Conservation (phyloP, 2,113 vertebrate genomes). For the Oostethus manadensis region DNA sequence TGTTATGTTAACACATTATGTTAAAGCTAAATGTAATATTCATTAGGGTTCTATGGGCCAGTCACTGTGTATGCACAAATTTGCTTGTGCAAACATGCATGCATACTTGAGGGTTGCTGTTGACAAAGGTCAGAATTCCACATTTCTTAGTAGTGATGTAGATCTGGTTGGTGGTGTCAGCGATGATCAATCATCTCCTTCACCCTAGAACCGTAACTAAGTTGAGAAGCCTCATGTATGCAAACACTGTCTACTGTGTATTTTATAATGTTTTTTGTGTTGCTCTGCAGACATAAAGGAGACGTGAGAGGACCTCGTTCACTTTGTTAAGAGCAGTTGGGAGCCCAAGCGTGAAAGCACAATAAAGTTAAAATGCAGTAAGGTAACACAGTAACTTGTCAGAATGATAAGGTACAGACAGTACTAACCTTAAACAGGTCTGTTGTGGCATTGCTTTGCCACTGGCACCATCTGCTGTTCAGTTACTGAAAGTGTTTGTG, state of each 20-base stretch:
- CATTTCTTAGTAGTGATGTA: background rate
- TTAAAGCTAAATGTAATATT: slow-evolving; percentile 10
- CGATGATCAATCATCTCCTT: slow-evolving; percentile 79
- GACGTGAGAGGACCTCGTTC: slow-evolving; percentile 73
- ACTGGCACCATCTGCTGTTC: slow-evolving; percentile 50
- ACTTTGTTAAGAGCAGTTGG: slow-evolving; percentile 69
- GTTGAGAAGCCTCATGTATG: slow-evolving; percentile 72
- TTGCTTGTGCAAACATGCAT: too few relatives aligned
- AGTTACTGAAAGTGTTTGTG: background rate
- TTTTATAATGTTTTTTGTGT: slow-evolving; percentile 5
- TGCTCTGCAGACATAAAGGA: slow-evolving; percentile 6
- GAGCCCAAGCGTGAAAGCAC: slow-evolving; percentile 56
- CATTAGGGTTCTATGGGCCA: background rate
- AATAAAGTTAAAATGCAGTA: slow-evolving; percentile 12
- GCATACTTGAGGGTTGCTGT: background rate
- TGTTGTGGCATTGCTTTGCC: slow-evolving; percentile 13
- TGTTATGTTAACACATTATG: too few relatives aligned
- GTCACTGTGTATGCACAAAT: background rate
- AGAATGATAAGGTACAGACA: background rate
- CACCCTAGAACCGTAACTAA: slow-evolving; percentile 53
- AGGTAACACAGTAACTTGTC: background rate
- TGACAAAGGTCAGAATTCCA: slow-evolving; percentile 25
- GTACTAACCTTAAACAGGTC: background rate
- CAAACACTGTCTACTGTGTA: background rate
- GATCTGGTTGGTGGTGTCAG: slow-evolving; percentile 40